A percentile compares a stretch with the other conserved stretches of the same genome.
Conservation (phyloP, 2,888 invertebrate genomes). For the Tanaodytes sp. region DNA sequence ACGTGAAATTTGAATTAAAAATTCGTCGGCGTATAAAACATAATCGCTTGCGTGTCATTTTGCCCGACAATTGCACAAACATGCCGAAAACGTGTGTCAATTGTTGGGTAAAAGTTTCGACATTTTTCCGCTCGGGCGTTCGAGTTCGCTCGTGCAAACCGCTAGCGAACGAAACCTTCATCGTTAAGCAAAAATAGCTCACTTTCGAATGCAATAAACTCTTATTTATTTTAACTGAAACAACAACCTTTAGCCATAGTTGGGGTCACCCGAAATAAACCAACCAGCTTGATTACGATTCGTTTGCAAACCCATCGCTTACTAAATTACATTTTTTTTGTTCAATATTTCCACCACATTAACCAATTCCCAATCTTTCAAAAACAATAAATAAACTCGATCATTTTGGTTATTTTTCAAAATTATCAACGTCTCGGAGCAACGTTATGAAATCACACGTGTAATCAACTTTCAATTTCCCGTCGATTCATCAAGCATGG, state of each 20-base stretch:
- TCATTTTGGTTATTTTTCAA: too few species aligned
- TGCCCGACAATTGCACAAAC: neutral
- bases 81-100: conserved; percentile 2
- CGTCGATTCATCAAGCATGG: conserved; percentile 58
- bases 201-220: conserved; percentile 40
- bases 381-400: too few species aligned
- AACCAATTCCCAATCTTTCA: too few species aligned
- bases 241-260: conserved; percentile 35
- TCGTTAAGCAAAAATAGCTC: conserved; percentile 38
- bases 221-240: conserved; percentile 47
- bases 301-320: too few species aligned
- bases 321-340: too few species aligned
- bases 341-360: too few species aligned
- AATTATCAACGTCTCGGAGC: too few species aligned
- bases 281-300: too few species aligned
- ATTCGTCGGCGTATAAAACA: too few species aligned
- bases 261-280: conserved; percentile 25
- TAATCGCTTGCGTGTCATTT: too few species aligned
- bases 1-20: too few species aligned
- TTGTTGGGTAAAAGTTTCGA: conserved; percentile 21
- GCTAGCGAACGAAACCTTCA: conserved; percentile 25
- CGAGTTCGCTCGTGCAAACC: conserved; percentile 10
- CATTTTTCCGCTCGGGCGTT: conserved; percentile 15
- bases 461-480: conserved; percentile 60
- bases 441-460: too few species aligned